phyloP scores from a whole-genome alignment of 37 sponge, comb jelly and placozoan species.

The Hexactinellida sp. region DNA sequence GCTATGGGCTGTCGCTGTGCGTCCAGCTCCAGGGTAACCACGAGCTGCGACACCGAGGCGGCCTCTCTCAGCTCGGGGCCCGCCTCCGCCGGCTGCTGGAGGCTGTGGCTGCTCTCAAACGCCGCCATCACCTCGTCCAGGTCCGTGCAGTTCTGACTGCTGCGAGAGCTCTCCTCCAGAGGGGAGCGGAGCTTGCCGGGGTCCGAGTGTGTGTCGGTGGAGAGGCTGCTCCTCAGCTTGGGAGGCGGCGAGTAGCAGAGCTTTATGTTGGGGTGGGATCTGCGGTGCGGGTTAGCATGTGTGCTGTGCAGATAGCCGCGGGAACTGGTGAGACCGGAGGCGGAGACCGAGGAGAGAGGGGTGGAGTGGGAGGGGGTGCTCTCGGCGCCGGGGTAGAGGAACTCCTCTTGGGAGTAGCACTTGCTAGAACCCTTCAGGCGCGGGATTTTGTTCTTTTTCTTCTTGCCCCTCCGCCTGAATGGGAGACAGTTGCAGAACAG shows the following conservation, averaged over 20 bases:
- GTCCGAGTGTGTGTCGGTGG: background rate
- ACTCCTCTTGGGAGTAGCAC: background rate
- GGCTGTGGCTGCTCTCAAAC: background rate
- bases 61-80: background rate
- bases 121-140: background rate
- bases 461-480: background rate
- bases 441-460: background rate
- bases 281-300: background rate
- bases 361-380: background rate
- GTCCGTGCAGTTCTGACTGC: constrained; percentile 3
- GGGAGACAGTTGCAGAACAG: background rate
- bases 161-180: background rate
- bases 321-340: background rate
- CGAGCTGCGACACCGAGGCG: background rate
- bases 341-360: background rate
- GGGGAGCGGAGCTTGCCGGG: background rate
- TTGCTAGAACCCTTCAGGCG: background rate
- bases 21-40: background rate
- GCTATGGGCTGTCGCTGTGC: background rate
- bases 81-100: background rate
- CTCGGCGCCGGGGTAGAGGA: background rate
- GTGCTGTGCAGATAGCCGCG: background rate
- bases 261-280: background rate
- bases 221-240: background rate
- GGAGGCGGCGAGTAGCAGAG: background rate